Evolutionary conservation across 2,888 invertebrate species (phyloP).

Genomic region (Griposia aprilina): DNA sequence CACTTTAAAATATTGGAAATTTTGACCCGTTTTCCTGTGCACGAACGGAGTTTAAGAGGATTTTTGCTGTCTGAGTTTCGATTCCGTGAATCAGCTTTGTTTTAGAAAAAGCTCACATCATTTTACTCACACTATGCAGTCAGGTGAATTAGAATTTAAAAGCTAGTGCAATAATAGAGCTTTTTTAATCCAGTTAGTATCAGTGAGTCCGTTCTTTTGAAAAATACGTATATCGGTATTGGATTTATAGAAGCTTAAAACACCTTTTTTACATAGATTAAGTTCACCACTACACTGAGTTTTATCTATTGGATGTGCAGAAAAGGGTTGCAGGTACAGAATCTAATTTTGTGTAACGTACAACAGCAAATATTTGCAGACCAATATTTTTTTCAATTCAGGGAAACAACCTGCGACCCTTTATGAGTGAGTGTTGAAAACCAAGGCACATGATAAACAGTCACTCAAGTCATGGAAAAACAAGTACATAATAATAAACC

Average conservation of each 20-base stretch:
- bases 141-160: conserved; percentile 7
- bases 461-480: too few species aligned
- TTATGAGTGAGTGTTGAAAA: neutral
- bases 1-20: neutral
- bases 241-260: neutral
- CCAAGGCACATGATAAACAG: neutral
- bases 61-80: neutral
- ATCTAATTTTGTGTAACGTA: neutral
- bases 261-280: neutral
- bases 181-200: neutral
- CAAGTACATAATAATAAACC: too few species aligned
- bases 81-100: conserved; percentile 1
- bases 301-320: neutral
- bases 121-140: neutral
- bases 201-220: neutral
- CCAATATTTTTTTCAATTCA: too few species aligned
- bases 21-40: neutral
- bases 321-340: neutral
- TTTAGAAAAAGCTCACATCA: neutral
- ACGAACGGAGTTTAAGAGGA: neutral
- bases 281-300: neutral
- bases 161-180: neutral
- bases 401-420: too few species aligned
- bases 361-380: neutral
- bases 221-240: neutral